Conservation (phyloP, 92 coral and sea anemone species). For the Diadumene lineata region DNA sequence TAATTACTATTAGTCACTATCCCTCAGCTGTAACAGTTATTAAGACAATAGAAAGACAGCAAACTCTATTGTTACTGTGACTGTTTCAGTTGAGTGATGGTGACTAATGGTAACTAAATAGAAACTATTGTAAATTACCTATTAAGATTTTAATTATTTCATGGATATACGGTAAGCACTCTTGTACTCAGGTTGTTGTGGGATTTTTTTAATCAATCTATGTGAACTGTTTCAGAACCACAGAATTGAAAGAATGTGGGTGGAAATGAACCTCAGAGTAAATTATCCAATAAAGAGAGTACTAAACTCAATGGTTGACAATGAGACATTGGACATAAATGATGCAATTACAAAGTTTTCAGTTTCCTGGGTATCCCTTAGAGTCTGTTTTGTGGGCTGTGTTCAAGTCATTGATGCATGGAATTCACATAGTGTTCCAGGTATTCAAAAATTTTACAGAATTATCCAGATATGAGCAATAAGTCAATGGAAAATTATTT, state of each 20-base stretch:
- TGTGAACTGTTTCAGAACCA: conserved; percentile 24
- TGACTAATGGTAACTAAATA: not conserved
- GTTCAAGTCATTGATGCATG: conserved; percentile 27
- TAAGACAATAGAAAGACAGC: not conserved
- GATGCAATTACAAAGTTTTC: conserved; percentile 24
- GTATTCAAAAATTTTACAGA: not conserved
- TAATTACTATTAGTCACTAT: too few relatives aligned
- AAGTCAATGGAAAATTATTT: too few relatives aligned
- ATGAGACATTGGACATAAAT: conserved; percentile 25
- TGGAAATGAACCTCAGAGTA: conserved; percentile 26
- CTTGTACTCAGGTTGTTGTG: not conserved
- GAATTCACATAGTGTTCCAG: conserved; percentile 31
- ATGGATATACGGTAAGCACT: not conserved
- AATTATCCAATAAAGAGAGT: conserved; percentile 28
- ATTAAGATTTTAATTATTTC: not conserved
- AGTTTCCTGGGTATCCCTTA: conserved; percentile 6
- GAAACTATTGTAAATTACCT: not conserved
- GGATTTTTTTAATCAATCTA: not conserved
- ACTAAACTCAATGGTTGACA: conserved; percentile 15
- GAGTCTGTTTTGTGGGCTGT: conserved; percentile 9
- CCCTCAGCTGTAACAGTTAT: too few relatives aligned
- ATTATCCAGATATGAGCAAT: too few relatives aligned
- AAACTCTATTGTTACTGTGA: not conserved
- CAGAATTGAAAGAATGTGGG: conserved; percentile 35
- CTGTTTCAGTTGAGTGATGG: too few relatives aligned